Conservation (phyloP, 2,113 vertebrate species). For the Hippocampus guttulatus region DNA sequence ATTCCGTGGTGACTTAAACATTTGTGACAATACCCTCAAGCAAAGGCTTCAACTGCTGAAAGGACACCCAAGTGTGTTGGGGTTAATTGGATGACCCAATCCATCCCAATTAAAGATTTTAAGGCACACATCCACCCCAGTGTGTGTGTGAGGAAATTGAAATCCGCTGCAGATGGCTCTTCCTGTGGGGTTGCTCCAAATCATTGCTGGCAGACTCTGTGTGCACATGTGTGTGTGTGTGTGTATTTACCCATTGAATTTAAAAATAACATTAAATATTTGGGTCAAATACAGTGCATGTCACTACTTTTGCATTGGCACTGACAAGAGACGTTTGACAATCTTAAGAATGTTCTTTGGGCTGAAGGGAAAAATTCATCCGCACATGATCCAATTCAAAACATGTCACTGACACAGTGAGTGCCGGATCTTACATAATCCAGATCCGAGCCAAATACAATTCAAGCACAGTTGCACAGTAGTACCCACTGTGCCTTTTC, state of each 20-base stretch:
- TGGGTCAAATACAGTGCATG: conserved; percentile 42
- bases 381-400: not conserved
- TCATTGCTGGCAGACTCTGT: conserved; percentile 66
- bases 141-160: conserved; percentile 62
- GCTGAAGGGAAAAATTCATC: not conserved
- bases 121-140: conserved; percentile 54
- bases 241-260: conserved; percentile 11
- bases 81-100: conserved; percentile 79
- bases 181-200: conserved; percentile 67
- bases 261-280: conserved; percentile 48
- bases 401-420: not conserved
- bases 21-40: conserved; percentile 69
- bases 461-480: not conserved
- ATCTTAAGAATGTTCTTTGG: not conserved
- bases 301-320: conserved; percentile 1
- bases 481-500: not conserved
- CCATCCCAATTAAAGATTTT: conserved; percentile 76
- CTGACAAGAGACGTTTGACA: not conserved
- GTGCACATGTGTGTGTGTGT: conserved; percentile 4
- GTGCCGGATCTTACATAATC: not conserved
- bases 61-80: conserved; percentile 63
- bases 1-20: conserved; percentile 59
- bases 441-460: not conserved
- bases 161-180: conserved; percentile 66
- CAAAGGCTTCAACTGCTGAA: conserved; percentile 60